Conservation (phyloP, 2,888 invertebrate genomes). For the Anthoptus insignis region DNA sequence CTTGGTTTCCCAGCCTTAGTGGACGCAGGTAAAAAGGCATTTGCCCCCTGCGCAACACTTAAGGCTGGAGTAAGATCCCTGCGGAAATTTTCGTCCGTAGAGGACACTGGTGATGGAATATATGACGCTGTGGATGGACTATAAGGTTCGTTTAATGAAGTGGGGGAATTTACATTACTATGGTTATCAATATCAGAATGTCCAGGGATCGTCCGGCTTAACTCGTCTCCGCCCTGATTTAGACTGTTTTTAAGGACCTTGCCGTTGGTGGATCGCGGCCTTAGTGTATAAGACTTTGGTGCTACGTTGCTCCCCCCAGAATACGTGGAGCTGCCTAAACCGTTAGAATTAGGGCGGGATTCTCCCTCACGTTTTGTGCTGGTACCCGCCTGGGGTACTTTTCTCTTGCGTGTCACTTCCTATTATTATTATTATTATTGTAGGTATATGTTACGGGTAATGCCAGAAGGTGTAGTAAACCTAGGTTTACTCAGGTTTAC, state of each 20-base stretch:
- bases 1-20: no score
- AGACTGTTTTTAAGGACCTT: not conserved
- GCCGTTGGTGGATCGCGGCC: not conserved
- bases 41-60: no score
- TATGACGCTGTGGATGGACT: not conserved
- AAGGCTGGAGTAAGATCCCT: no score
- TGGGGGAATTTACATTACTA: not conserved
- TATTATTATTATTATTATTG: no score
- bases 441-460: no score
- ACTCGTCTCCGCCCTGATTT: not conserved
- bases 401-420: no score
- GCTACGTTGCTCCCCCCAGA: slow-evolving; percentile 3
- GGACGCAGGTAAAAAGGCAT: slow-evolving; percentile 43
- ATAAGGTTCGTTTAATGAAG: not conserved
- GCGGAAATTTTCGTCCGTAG: not conserved
- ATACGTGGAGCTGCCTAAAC: not conserved
- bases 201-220: no score
- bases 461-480: no score
- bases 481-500: no score
- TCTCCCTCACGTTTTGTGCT: not conserved
- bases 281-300: not conserved
- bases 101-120: not conserved
- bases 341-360: not conserved
- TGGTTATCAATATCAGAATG: not conserved
- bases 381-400: not conserved